Evolutionary conservation across 2,797 vertebrate species (phyloP).

Genomic region (Acridotheres tristis): DNA sequence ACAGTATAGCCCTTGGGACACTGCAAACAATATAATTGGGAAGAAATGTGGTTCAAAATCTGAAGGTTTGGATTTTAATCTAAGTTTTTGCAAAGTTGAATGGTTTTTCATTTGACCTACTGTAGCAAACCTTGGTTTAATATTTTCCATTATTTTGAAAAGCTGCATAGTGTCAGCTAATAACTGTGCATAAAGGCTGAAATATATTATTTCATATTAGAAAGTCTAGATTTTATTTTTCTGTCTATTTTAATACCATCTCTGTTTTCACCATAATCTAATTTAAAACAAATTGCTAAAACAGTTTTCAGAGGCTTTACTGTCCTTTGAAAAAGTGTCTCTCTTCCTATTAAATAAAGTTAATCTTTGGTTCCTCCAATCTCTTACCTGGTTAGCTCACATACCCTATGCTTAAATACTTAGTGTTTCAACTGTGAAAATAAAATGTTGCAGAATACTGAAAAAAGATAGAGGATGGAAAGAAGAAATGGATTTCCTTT

Average conservation of each 20-base stretch:
- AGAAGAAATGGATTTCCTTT: neutral
- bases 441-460: neutral
- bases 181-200: neutral
- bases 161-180: neutral
- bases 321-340: neutral
- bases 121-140: neutral
- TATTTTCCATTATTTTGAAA: neutral
- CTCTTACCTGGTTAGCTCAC: neutral
- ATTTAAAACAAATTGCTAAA: neutral
- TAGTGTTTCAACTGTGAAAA: neutral
- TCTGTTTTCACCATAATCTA: neutral
- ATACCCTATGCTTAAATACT: neutral
- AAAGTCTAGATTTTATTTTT: neutral
- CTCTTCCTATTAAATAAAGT: neutral
- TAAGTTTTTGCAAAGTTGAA: neutral
- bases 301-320: neutral
- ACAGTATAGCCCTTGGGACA: neutral
- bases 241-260: neutral
- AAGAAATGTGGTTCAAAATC: neutral
- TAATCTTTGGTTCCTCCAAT: neutral
- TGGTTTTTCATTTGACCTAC: neutral
- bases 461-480: neutral
- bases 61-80: neutral
- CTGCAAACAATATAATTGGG: neutral
- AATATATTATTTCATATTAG: neutral